Evolutionary conservation across 92 coral and sea anemone genomes (phyloP).

Genomic region (Virgularia gustaviana): DNA sequence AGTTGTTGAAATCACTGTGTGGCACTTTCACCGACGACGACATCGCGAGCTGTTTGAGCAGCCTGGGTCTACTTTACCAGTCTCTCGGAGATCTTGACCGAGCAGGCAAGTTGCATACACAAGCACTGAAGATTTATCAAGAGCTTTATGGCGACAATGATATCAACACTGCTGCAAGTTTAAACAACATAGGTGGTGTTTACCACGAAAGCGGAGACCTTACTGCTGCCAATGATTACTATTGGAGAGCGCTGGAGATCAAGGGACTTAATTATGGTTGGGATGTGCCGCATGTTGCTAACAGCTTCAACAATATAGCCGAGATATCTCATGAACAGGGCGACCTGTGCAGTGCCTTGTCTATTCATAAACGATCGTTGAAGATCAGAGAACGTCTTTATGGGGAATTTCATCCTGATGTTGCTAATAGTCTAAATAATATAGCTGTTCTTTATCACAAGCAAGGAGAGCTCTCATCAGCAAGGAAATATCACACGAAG

Average conservation of each 20-base stretch:
- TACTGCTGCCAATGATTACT: constrained; percentile 7
- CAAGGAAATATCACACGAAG: constrained; percentile 19
- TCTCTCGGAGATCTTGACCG: constrained; percentile 32
- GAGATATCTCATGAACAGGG: constrained; percentile 41
- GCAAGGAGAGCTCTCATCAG: constrained; percentile 9
- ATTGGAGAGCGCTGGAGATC: constrained; percentile 32
- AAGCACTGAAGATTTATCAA: constrained; percentile 5
- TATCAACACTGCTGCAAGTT: constrained; percentile 26
- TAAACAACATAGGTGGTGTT: constrained; percentile 30
- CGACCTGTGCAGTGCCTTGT: constrained; percentile 17
- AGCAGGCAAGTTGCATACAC: constrained; percentile 18
- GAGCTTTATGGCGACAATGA: constrained; percentile 24
- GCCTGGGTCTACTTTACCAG: constrained; percentile 27
- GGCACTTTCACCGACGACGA: constrained; percentile 2
- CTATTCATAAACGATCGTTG: constrained; percentile 27
- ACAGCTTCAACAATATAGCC: constrained; percentile 33
- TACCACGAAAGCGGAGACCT: constrained; percentile 38
- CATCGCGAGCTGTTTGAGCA: constrained; percentile 26
- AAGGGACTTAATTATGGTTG: constrained; percentile 30
- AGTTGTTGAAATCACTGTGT: not conserved
- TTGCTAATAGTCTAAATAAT: constrained; percentile 23
- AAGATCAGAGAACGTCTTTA: constrained; percentile 35
- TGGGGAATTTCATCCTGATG: constrained; percentile 31
- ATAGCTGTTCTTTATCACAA: constrained; percentile 21
- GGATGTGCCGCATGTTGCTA: constrained; percentile 36